Conservation (phyloP, 2,888 invertebrate genomes). For the Tanytarsus gracilentus region DNA sequence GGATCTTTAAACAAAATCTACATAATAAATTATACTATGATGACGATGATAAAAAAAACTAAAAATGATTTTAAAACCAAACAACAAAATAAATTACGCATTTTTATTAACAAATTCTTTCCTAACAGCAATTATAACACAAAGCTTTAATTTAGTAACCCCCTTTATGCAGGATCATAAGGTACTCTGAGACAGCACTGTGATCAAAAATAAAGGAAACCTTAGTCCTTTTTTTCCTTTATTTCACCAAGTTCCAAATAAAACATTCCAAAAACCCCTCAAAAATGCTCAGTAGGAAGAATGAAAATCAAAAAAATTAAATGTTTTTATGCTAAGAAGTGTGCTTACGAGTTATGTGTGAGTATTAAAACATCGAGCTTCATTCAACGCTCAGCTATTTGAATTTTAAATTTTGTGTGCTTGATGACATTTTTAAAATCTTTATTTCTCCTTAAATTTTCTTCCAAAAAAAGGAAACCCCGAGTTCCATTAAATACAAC, state of each 20-base stretch:
- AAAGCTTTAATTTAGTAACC: background rate
- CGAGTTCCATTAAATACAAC: slow-evolving; percentile 17
- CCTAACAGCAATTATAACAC: background rate
- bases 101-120: background rate
- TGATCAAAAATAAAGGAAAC: no score
- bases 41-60: background rate
- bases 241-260: no score
- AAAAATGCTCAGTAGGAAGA: no score
- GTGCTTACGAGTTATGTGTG: no score
- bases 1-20: background rate
- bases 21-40: background rate
- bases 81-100: background rate
- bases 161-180: background rate
- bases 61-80: slow-evolving; percentile 13
- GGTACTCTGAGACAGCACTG: no score
- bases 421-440: no score
- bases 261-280: no score
- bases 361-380: background rate
- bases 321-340: no score
- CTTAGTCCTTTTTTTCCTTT: no score
- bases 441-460: slow-evolving; percentile 2
- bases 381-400: background rate
- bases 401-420: background rate
- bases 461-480: slow-evolving; percentile 4
- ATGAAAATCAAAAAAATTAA: no score